Evolutionary conservation across 30 jellyfish, hydroid and myxozoan genomes (phyloP), one percentile per base, ranked within the genome.

Genomic region (Calvadosia cruxmelitensis): DNA sequence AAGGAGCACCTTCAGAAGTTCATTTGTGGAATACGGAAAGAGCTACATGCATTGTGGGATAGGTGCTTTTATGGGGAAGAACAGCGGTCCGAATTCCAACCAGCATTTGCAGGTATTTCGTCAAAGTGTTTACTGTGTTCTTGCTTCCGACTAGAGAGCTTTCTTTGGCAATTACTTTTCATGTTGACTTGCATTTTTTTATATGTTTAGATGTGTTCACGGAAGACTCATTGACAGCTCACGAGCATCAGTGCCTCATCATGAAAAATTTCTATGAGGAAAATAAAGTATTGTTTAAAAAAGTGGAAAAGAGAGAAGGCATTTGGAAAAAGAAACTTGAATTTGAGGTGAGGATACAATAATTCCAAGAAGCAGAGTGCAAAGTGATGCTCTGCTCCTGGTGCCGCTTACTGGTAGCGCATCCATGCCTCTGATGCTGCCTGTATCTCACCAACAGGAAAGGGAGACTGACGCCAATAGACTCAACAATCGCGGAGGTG

Each of bases 401-500:
- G n/a, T n/a, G n/a, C n/a, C n/a, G n/a, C n/a, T n/a, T n/a, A n/a
- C n/a, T n/a, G n/a, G n/a, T n/a, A n/a, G n/a, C n/a, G n/a, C n/a
- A n/a, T n/a, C n/a, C n/a, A n/a, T n/a, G n/a, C n/a, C n/a, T n/a
- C n/a, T n/a, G n/a, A n/a, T n/a, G n/a, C n/a, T n/a, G n/a, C n/a
- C n/a, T n/a, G n/a, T n/a, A n/a, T n/a, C n/a, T n/a, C n/a, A n/a
- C n/a, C n/a, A n/a, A 5, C 57, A 42, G 57, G 20, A 10, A 42
- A 81, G 94, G 23, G 68, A 94, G 2, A 51, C 95, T 16, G 94
- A 90, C 73, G 72, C 90, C 25, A 80, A 82, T 35, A 86, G 98
- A 24, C 69, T 90, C 25, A 92, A 86, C 50, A 89, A 90, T 50
- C 91, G 99, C 35, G 99, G 99, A 3, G 99, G 99, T 5, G 99